Percentiles rank a stretch among this genome's conserved stretches.
Evolutionary conservation across 2,113 vertebrate genomes (phyloP).

Genomic region (Stomatorhinus ivindoensis): DNA sequence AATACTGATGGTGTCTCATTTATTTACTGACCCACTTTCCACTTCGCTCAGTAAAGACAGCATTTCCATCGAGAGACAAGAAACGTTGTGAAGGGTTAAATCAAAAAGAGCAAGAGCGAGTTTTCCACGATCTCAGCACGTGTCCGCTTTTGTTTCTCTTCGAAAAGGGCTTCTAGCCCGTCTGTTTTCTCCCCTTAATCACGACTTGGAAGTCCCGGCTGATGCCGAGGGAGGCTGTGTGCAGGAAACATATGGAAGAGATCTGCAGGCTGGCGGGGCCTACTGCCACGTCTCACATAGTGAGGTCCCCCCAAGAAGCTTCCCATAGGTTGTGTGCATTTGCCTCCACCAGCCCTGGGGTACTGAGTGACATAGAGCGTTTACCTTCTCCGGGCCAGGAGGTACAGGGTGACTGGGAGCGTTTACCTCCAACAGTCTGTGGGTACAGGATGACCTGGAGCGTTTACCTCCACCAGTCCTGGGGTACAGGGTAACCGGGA

Average conservation of each 20-base stretch:
- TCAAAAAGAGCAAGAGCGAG: background rate
- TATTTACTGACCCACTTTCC: background rate
- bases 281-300: conserved; percentile 85
- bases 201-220: conserved; percentile 44
- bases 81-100: background rate
- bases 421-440: background rate
- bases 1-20: background rate
- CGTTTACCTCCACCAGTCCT: too few relatives aligned
- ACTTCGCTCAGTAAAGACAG: background rate
- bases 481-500: background rate
- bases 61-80: background rate
- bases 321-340: conserved; percentile 47
- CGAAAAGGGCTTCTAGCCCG: conserved; percentile 32
- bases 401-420: background rate
- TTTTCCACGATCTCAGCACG: conserved; percentile 12
- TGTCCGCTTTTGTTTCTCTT: conserved; percentile 11
- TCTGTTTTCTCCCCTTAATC: conserved; percentile 48
- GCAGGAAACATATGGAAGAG: conserved; percentile 89
- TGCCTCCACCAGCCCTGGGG: conserved; percentile 13
- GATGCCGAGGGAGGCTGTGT: conserved; percentile 62
- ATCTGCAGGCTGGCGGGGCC: conserved; percentile 73
- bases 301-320: conserved; percentile 47
- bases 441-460: background rate
- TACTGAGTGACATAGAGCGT: background rate
- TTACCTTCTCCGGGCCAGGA: background rate